Evolutionary conservation across 2,797 vertebrate species (phyloP).

Genomic region (Falco novaeseelandiae): DNA sequence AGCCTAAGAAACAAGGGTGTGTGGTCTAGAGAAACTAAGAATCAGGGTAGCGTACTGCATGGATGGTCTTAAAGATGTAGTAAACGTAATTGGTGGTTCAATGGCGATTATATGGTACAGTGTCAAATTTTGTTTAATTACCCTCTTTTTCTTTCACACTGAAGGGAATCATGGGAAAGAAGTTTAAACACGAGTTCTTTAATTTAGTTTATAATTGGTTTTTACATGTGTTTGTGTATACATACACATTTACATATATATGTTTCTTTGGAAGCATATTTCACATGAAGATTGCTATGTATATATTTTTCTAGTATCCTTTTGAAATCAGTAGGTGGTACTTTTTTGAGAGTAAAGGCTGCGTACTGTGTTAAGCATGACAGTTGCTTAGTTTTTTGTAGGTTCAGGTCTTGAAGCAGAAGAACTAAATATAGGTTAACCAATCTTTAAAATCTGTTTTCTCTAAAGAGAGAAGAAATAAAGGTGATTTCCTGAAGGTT

Average conservation of each 20-base stretch:
- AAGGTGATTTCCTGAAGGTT: not conserved
- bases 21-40: not conserved
- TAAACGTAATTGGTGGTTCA: not conserved
- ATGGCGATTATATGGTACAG: not conserved
- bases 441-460: not conserved
- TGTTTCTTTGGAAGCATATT: not conserved
- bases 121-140: not conserved
- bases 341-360: not conserved
- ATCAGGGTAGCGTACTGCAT: not conserved
- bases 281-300: not conserved
- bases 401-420: not conserved
- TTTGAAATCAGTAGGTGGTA: not conserved
- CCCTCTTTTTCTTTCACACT: not conserved
- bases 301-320: not conserved
- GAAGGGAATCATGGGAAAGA: not conserved
- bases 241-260: no score
- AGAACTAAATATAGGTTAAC: not conserved
- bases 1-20: not conserved
- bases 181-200: not conserved
- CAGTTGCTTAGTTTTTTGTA: not conserved
- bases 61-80: not conserved
- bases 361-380: not conserved
- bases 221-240: rapidly evolving
- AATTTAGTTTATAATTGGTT: not conserved
- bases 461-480: not conserved